Conservation (phyloP, 2,113 vertebrate species). For the Callocephalon fimbriatum region DNA sequence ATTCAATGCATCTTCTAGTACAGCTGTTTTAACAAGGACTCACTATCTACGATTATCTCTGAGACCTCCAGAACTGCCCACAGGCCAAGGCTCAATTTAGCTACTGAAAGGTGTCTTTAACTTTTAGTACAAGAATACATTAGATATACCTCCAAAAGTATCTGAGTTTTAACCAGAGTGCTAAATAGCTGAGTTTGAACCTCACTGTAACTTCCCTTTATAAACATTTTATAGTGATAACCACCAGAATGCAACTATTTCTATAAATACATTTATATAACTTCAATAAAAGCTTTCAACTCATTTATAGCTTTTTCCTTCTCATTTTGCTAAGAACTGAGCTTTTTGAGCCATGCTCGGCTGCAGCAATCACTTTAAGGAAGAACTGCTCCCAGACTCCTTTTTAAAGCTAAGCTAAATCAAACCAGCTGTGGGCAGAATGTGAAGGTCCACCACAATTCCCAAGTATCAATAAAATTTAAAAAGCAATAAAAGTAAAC, state of each 20-base stretch:
- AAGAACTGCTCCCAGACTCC: background rate
- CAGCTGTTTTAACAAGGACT: background rate
- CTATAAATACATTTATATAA: background rate
- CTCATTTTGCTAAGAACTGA: background rate
- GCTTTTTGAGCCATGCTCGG: background rate
- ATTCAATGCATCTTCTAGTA: background rate
- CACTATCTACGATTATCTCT: accelerated
- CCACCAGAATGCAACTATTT: background rate
- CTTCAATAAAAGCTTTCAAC: background rate
- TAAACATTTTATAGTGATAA: background rate
- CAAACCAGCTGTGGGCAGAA: background rate
- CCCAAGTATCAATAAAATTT: background rate
- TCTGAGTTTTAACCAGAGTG: background rate
- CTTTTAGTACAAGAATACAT: background rate
- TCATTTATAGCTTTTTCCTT: background rate
- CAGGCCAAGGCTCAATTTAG: accelerated
- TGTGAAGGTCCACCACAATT: background rate
- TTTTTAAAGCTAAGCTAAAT: background rate
- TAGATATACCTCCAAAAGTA: background rate
- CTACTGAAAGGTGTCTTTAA: background rate
- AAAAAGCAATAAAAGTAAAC: slow-evolving; percentile 4
- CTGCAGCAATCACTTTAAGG: background rate
- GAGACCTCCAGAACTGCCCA: background rate
- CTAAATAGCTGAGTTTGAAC: background rate
- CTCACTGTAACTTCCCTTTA: background rate